phyloP scores from a whole-genome alignment of 2,113 vertebrate genomes.

The Empidonax traillii region DNA sequence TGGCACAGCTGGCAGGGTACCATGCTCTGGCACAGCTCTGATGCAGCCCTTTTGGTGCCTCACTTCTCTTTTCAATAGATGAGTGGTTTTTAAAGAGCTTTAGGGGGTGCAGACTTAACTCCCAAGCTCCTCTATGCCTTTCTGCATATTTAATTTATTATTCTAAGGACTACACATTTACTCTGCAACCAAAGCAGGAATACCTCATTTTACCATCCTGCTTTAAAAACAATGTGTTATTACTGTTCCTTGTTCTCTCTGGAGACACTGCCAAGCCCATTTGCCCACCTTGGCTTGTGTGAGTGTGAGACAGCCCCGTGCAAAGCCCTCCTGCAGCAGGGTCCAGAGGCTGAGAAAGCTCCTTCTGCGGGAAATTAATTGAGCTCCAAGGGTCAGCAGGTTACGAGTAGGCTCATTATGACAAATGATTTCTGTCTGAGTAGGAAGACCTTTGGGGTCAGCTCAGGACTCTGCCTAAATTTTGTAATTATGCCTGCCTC shows the following conservation, averaged over 20 bases:
- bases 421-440: constrained; percentile 75
- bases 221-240: background rate
- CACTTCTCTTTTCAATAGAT: background rate
- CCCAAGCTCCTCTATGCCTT: background rate
- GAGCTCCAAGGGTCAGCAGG: constrained; percentile 65
- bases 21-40: background rate
- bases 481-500: constrained; percentile 69
- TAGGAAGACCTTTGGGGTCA: constrained; percentile 70
- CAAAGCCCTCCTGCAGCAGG: constrained; percentile 24
- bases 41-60: background rate
- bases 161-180: background rate
- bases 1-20: background rate
- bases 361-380: constrained; percentile 73
- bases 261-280: background rate
- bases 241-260: background rate
- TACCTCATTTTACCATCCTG: background rate
- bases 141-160: background rate
- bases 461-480: constrained; percentile 65
- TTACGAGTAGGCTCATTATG: constrained; percentile 70
- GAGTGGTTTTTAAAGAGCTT: background rate
- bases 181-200: background rate
- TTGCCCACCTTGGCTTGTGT: background rate
- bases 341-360: constrained; percentile 38
- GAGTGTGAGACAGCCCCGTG: background rate
- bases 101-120: background rate